Evolutionary conservation across 2,113 vertebrate genomes (phyloP), one percentile per base, ranked within the genome.

Genomic region (Mobula hypostoma): DNA sequence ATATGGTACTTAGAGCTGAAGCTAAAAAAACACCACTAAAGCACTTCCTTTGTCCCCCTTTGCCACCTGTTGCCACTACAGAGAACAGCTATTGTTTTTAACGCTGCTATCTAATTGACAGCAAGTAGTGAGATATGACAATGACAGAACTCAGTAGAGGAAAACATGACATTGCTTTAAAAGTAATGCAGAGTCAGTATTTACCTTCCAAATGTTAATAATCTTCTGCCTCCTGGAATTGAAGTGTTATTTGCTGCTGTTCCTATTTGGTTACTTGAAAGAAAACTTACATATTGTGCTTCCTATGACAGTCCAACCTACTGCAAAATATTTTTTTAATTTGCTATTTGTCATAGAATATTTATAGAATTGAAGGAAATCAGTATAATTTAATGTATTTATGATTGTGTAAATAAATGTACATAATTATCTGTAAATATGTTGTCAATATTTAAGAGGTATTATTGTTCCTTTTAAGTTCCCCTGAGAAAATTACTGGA

Each of bases 381-480:
- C 97, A 97, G 96, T 98, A 97, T 98, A 98, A 98, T 98, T 98
- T 98, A 97, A 98, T 97, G 97, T 98, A 98, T 99, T 99, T 99
- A 99, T 98, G 91, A 93, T 68, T 14, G 24, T 93, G 91, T 93
- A 93, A 93, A 93, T 93, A 72, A 93, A 56, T 93, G 91, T 93
- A 93, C 12, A 93, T 93, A 93, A 93, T 74, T 74, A 93, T 56
- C 21, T 93, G 91, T 93, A 93, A 40, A 93, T 93, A 93, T 56
- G 74, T 90, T 93, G 91, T 76, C 91, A 76, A 93, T 93, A 93
- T 93, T 76, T 76, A 93, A 93, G 40, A 70, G 70, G 36, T 93
- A 40, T 74, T 93, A 93, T 93, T 36, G 70, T 76, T 93, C 91
- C 70, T 74, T 48, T 74, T 70, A 76, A 74, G 36, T 93, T 40